Evolutionary conservation across 2,888 invertebrate species (phyloP), one percentile per base, ranked within the genome.

Genomic region (Campoplex capitator): DNA sequence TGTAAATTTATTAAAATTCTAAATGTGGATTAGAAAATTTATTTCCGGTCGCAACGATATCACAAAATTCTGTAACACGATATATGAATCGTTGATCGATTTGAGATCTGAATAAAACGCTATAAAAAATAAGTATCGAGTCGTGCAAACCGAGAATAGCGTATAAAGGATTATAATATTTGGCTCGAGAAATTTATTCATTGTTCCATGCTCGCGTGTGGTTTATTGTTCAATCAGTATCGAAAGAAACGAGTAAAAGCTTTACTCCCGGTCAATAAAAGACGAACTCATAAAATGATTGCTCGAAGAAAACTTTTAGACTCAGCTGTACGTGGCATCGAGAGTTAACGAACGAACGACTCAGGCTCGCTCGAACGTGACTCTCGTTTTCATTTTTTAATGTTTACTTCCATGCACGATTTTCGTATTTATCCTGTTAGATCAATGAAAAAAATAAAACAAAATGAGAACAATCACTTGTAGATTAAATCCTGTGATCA

Each of bases 381-480:
- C 87, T 87, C 56, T 76, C 56, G 68, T 75, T 75, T 82, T 70
- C 32, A 35, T 82, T 79, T 78, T 84, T 77, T 42, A 70, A 76
- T 82, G 74, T 82, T 82, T 82, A 82, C 82, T 82, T 79, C 75
- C 82, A 75, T 75, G 74, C 82, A 82, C 84, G 83, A 84, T 78
- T 84, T 18, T 65, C 48, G 8, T 54, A 38, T 65, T 82, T 79
- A 78, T 79, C 70, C 35, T 76, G 68, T 73, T 13, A 62, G 75
- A 78, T 82, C 32, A 32, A 35, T 67, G 32, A 71, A 71, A 82
- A 38, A 84, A 87, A 75, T 23, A 84, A 23, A 23, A 23, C 23
- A 23, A 87, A 75, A 54, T 79, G 68, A 38, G 82, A 58, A 67
- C 75, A 68, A 42, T 56, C 76, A 32, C 75, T 68, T n/a, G 75